These are phyloP conservation scores for Drosophila paramelanica DNA, from an alignment of 2,888 invertebrate genomes.

Conservation along the genomic window DNA sequence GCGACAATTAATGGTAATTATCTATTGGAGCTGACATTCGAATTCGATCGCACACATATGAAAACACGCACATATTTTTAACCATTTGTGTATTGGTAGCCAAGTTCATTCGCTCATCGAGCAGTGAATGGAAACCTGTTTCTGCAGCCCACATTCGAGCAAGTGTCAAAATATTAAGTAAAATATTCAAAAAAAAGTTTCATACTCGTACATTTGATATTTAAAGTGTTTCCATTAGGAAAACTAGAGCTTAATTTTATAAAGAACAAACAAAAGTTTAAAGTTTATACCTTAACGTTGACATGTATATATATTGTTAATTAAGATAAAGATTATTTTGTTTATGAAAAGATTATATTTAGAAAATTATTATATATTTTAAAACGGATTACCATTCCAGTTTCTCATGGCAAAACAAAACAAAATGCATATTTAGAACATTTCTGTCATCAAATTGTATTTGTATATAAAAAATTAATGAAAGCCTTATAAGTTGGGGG, in stretches of 20 bases:
- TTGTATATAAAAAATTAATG: too few species aligned
- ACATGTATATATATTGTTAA: too few species aligned
- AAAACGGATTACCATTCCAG: too few species aligned
- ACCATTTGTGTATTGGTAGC: constrained; percentile 34
- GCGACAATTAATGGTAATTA: constrained; percentile 76
- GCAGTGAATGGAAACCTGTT: constrained; percentile 70
- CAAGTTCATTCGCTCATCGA: constrained; percentile 54
- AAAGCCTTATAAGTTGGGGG: too few species aligned
- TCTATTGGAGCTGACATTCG: constrained; percentile 57
- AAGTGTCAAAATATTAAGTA: constrained; percentile 36
- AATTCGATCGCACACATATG: constrained; percentile 28
- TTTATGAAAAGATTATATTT: too few species aligned
- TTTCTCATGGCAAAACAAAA: too few species aligned
- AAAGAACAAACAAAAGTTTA: too few species aligned
- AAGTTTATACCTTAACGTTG: too few species aligned
- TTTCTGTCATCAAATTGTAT: too few species aligned
- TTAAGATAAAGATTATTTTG: too few species aligned
- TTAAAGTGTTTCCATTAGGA: constrained; percentile 4
- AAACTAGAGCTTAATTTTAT: not conserved
- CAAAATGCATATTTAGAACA: too few species aligned
- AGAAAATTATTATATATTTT: too few species aligned
- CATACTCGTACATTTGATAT: constrained; percentile 24
- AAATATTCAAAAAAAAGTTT: constrained; percentile 6
- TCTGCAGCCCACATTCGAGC: constrained; percentile 34
- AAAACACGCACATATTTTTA: constrained; percentile 5